These are phyloP conservation scores for Podarcis siculus DNA, from an alignment of 2,797 vertebrate genomes.

Conservation along the genomic window DNA sequence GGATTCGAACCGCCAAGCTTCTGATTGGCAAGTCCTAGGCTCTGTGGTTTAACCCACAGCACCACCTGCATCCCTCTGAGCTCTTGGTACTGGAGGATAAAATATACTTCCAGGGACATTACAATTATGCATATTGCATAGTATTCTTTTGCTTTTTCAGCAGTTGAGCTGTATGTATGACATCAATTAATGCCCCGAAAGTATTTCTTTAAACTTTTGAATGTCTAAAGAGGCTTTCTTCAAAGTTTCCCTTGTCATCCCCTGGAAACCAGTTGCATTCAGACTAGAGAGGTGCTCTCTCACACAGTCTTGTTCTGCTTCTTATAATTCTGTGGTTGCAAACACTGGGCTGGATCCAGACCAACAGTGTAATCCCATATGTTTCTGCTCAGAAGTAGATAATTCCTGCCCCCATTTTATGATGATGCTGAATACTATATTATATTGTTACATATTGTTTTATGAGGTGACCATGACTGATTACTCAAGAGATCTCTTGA, in stretches of 20 bases:
- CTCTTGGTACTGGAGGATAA: background rate
- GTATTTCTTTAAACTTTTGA: background rate
- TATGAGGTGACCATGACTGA: no score
- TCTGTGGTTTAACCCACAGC: no score
- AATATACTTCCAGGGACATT: background rate
- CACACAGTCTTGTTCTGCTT: background rate
- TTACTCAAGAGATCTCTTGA: no score
- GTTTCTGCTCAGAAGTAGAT: background rate
- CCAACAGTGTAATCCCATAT: no score
- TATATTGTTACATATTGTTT: no score
- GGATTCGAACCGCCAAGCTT: no score
- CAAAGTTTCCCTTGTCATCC: background rate
- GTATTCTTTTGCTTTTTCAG: background rate
- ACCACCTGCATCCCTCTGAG: background rate
- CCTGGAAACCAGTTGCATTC: background rate
- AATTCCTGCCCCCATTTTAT: no score
- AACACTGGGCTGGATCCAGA: background rate
- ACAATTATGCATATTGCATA: background rate
- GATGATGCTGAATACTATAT: no score
- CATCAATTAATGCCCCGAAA: conserved; percentile 29
- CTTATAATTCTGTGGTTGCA: background rate
- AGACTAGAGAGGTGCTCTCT: background rate
- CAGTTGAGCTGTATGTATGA: background rate
- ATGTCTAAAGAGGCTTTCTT: background rate
- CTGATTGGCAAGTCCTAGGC: no score